A percentile compares a stretch with the other conserved stretches of the same genome.
These are phyloP conservation scores for Grammomys surdaster DNA, from an alignment of 2,113 vertebrate genomes.

Conservation along the genomic window DNA sequence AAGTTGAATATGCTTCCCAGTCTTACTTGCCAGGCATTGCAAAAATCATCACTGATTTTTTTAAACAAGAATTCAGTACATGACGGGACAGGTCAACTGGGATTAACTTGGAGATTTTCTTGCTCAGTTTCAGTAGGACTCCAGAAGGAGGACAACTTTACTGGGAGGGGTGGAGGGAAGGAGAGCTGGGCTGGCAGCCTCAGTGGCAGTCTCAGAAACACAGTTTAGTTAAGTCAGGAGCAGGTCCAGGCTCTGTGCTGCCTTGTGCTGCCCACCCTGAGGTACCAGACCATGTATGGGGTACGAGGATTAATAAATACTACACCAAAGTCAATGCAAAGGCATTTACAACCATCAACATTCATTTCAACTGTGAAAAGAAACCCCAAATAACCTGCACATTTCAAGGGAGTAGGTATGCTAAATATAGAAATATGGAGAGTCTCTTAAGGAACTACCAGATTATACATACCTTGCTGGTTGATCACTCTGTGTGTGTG, in stretches of 20 bases:
- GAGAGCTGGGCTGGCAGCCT: not conserved
- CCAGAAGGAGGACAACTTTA: conserved; percentile 9
- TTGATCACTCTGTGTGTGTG: not conserved
- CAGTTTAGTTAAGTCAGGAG: not conserved
- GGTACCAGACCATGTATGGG: not conserved
- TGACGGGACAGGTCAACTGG: conserved; percentile 8
- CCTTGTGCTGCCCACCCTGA: not conserved
- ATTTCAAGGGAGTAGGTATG: not conserved
- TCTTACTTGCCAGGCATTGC: conserved; percentile 14
- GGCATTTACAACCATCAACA: not conserved
- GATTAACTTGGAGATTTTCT: conserved; percentile 66
- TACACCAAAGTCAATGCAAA: not conserved
- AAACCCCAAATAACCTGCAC: not conserved
- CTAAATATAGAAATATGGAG: not conserved
- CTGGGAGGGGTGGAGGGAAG: not conserved
- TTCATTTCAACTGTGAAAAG: conserved; percentile 47
- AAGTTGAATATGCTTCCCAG: conserved; percentile 44
- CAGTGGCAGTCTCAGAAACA: not conserved
- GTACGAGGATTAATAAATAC: not conserved
- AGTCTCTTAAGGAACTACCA: too few relatives aligned
- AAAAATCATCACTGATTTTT: conserved; percentile 51
- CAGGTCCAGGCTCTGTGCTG: not conserved
- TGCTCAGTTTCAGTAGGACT: conserved; percentile 38
- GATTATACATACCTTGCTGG: not conserved
- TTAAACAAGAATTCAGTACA: conserved; percentile 62